Evolutionary conservation across 2,797 vertebrate genomes (phyloP).

Genomic region (Lindbergichthys nudifrons): DNA sequence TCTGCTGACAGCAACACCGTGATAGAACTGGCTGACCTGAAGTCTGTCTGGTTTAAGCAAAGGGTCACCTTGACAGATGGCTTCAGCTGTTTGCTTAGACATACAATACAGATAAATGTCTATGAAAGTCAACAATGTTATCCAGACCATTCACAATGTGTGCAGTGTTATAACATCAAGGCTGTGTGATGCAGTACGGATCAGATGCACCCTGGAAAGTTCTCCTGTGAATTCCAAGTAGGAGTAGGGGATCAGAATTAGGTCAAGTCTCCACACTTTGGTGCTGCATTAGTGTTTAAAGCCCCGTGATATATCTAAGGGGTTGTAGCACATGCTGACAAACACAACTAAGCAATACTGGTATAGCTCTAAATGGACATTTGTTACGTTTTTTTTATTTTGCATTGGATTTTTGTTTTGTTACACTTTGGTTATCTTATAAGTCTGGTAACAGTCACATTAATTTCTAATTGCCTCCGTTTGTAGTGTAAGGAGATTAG

Average conservation of each 20-base stretch:
- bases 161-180: slow-evolving; percentile 2
- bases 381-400: slow-evolving; percentile 31
- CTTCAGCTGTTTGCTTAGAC: slow-evolving; percentile 22
- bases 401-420: slow-evolving; percentile 17
- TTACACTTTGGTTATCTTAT: slow-evolving; percentile 6
- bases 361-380: slow-evolving; percentile 22
- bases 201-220: slow-evolving; percentile 51
- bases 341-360: slow-evolving; percentile 44
- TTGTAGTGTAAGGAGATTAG: not conserved
- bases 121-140: slow-evolving; percentile 10
- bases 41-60: slow-evolving; percentile 8
- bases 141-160: slow-evolving; percentile 7
- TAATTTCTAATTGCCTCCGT: not conserved
- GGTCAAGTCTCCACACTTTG: slow-evolving; percentile 74
- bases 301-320: slow-evolving; percentile 59
- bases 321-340: slow-evolving; percentile 46
- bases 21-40: slow-evolving; percentile 11
- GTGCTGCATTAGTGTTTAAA: slow-evolving; percentile 65
- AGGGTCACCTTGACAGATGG: slow-evolving; percentile 32
- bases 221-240: slow-evolving; percentile 69
- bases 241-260: slow-evolving; percentile 68
- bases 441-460: not conserved
- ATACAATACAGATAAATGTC: slow-evolving; percentile 20
- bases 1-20: slow-evolving; percentile 14
- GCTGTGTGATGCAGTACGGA: slow-evolving; percentile 26